phyloP scores from a whole-genome alignment of 2,797 vertebrate genomes.

The Gorsachius magnificus region DNA sequence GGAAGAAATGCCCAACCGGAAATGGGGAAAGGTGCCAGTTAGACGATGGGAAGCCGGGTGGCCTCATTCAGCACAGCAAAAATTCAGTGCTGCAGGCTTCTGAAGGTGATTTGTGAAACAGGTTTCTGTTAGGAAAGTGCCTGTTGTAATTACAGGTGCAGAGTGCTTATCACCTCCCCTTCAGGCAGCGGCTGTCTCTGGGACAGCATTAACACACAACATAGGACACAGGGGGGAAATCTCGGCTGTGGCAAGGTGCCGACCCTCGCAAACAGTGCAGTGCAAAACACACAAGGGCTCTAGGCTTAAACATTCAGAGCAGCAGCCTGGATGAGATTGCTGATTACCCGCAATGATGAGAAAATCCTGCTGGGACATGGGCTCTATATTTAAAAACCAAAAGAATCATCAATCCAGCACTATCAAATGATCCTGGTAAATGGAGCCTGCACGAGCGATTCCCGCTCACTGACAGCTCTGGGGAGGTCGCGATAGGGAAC shows the following conservation, averaged over 20 bases:
- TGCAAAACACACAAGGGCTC: background rate
- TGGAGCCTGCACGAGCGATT: background rate
- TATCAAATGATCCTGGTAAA: background rate
- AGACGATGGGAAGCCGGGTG: background rate
- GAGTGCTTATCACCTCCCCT: background rate
- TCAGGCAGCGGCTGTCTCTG: background rate
- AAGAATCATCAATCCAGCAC: background rate
- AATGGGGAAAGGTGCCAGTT: background rate
- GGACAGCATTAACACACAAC: background rate
- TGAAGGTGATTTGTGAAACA: background rate
- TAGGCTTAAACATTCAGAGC: background rate
- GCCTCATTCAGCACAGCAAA: background rate
- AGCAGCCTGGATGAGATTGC: background rate
- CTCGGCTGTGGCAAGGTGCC: background rate
- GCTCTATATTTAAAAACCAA: background rate
- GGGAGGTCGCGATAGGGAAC: background rate
- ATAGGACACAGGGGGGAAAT: background rate
- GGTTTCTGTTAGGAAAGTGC: background rate
- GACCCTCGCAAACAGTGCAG: background rate
- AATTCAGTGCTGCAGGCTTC: background rate
- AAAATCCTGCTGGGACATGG: background rate
- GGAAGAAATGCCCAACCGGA: background rate
- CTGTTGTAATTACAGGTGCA: background rate
- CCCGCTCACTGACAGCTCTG: background rate
- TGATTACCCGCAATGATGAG: background rate